Conservation (phyloP, 2,797 vertebrate species). For the Eulemur albifrons region DNA sequence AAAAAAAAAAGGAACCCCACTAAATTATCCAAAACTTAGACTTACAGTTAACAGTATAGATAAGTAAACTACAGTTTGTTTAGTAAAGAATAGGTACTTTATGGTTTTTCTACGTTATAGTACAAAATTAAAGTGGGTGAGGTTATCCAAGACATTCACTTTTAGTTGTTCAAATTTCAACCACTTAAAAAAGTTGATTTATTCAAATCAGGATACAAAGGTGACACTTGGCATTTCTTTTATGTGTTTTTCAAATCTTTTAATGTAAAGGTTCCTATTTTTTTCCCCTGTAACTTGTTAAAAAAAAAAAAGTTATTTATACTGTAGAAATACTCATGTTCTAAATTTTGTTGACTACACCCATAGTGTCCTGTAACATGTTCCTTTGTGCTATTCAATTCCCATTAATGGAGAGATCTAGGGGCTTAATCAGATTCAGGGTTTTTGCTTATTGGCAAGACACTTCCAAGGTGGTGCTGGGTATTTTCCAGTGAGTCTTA, state of each 20-base stretch:
- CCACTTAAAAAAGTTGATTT: neutral
- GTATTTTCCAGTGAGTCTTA: neutral
- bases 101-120: neutral
- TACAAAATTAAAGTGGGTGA: constrained; percentile 17
- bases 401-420: neutral
- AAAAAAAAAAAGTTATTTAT: neutral
- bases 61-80: neutral
- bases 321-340: neutral
- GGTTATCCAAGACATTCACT: neutral
- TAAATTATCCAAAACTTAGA: constrained; percentile 22
- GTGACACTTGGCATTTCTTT: neutral
- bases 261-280: neutral
- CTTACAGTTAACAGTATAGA: neutral
- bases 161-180: neutral
- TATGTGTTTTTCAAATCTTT: neutral
- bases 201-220: neutral
- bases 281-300: neutral
- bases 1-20: neutral
- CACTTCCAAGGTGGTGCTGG: neutral
- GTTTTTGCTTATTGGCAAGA: neutral
- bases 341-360: neutral
- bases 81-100: neutral
- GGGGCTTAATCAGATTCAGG: neutral
- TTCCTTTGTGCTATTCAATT: neutral
- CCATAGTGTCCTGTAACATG: neutral